A percentile compares a stretch with the other conserved stretches of the same genome.
Conservation (phyloP, 2,797 vertebrate genomes). For the Oophaga sylvatica region DNA sequence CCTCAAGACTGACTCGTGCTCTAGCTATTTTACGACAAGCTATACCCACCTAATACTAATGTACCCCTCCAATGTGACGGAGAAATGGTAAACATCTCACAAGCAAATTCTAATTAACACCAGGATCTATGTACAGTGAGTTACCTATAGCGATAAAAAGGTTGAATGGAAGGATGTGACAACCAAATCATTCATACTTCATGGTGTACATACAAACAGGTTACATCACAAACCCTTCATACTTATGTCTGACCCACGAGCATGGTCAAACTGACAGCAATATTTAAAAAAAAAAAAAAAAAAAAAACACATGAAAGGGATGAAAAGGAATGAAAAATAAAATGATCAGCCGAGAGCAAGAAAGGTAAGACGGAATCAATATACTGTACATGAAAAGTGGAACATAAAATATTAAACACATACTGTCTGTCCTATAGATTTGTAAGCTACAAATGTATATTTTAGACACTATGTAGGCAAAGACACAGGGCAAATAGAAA, state of each 20-base stretch:
- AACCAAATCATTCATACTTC: background rate
- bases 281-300: slow-evolving; percentile 1
- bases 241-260: slow-evolving; percentile 25
- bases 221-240: slow-evolving; percentile 36
- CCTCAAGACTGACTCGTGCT: too few relatives aligned
- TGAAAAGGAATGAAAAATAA: slow-evolving; percentile 14
- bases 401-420: background rate
- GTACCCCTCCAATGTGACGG: background rate
- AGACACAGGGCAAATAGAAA: background rate
- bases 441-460: background rate
- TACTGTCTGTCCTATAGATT: background rate
- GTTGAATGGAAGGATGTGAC: background rate
- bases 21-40: background rate
- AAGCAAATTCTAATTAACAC: background rate
- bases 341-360: background rate
- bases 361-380: slow-evolving; percentile 9
- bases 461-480: background rate
- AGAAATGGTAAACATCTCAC: background rate
- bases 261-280: slow-evolving; percentile 20
- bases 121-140: background rate
- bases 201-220: slow-evolving; percentile 36
- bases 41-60: background rate
- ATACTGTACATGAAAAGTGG: background rate
- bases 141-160: slow-evolving; percentile 18
- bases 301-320: background rate